A percentile compares a stretch with the other conserved stretches of the same genome.
These are phyloP conservation scores for Chrysaora quinquecirrha DNA, from an alignment of 30 jellyfish, hydroid and myxozoan species.

Conservation along the genomic window DNA sequence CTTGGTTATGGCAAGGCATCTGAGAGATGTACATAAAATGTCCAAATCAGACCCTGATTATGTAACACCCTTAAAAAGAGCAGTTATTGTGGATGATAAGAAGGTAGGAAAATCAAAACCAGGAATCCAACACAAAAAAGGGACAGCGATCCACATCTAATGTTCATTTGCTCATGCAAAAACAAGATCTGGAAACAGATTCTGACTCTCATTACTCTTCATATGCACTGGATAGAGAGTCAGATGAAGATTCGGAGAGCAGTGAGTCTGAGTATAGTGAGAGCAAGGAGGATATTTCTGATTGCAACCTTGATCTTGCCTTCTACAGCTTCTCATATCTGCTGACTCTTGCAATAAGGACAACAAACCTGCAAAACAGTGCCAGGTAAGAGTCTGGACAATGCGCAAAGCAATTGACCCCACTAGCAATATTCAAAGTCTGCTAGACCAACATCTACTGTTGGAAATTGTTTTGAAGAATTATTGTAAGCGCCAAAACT, in stretches of 20 bases:
- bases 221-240: neutral
- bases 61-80: too few relatives aligned
- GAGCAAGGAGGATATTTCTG: neutral
- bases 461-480: neutral
- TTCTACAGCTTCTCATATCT: neutral
- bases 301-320: neutral
- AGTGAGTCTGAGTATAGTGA: neutral
- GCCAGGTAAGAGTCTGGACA: neutral
- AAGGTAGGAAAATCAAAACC: neutral
- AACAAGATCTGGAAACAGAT: neutral
- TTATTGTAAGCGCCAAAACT: neutral
- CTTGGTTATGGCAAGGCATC: neutral
- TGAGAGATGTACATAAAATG: neutral
- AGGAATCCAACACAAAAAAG: neutral
- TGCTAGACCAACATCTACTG: neutral
- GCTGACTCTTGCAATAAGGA: neutral
- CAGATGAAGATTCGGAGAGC: neutral
- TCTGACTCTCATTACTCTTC: neutral
- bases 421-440: neutral
- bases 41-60: too few relatives aligned
- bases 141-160: too few relatives aligned
- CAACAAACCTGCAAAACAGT: neutral
- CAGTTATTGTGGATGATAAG: too few relatives aligned
- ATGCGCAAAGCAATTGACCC: neutral
- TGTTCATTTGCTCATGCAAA: neutral